Conservation (phyloP, 2,113 vertebrate genomes). For the Calyptommatus sinebrachiatus region DNA sequence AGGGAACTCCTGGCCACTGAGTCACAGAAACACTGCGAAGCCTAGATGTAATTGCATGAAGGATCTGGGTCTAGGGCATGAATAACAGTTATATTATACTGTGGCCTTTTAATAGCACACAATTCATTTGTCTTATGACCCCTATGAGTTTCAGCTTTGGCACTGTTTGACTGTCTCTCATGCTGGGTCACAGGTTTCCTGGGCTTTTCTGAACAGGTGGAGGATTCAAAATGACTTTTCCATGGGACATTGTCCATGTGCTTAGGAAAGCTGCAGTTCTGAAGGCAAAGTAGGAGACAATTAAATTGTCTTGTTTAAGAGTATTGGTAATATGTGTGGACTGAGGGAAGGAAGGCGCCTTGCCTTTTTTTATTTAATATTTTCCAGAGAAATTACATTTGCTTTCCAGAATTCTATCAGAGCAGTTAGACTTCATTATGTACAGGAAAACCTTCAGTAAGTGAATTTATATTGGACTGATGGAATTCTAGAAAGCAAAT, state of each 20-base stretch:
- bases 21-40: neutral
- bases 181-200: slow-evolving; percentile 11
- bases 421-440: no score
- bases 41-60: neutral
- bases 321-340: neutral
- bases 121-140: slow-evolving; percentile 25
- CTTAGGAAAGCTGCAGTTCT: slow-evolving; percentile 1
- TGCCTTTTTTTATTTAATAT: neutral
- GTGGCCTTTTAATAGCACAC: slow-evolving; percentile 16
- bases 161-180: slow-evolving; percentile 7
- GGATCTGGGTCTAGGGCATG: neutral
- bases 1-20: slow-evolving; percentile 4
- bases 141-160: slow-evolving; percentile 1
- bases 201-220: slow-evolving; percentile 16
- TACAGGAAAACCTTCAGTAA: no score
- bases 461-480: no score
- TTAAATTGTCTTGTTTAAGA: neutral
- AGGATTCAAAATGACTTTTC: slow-evolving; percentile 39
- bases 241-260: slow-evolving; percentile 29
- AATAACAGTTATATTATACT: slow-evolving; percentile 1
- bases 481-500: no score
- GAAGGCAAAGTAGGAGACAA: neutral
- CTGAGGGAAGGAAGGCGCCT: no score
- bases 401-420: no score
- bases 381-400: no score